phyloP scores from a whole-genome alignment of 37 sponge, comb jelly and placozoan species.

The Halisarca cf. caerulea region DNA sequence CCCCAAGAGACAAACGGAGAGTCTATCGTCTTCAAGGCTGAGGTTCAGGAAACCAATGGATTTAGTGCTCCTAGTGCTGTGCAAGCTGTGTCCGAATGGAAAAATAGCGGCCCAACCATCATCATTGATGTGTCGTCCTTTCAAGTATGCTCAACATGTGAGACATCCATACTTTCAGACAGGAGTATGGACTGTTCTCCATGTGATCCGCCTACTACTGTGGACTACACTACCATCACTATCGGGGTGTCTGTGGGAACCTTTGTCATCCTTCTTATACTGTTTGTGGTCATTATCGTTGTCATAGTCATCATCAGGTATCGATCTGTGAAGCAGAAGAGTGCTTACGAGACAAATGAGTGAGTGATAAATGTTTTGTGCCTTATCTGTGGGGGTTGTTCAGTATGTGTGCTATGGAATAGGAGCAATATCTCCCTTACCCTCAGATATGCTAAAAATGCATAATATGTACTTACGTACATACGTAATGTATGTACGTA shows the following conservation, averaged over 20 bases:
- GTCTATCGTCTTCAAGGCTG: neutral
- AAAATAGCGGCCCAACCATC: neutral
- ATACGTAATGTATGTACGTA: neutral
- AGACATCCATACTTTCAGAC: neutral
- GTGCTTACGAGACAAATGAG: constrained; percentile 10
- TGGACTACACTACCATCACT: neutral
- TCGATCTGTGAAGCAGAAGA: neutral
- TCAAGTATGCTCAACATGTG: neutral
- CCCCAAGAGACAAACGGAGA: neutral
- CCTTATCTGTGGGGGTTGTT: too few species aligned
- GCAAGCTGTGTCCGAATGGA: neutral
- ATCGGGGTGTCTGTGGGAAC: neutral
- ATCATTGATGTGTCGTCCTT: neutral
- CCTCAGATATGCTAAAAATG: neutral
- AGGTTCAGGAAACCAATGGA: neutral
- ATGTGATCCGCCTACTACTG: neutral
- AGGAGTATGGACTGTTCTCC: neutral
- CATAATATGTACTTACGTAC: neutral
- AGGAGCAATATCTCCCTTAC: neutral
- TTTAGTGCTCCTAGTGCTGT: neutral
- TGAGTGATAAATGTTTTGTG: too few species aligned
- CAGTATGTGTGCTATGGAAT: too few species aligned
- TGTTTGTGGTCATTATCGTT: neutral
- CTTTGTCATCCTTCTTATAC: neutral
- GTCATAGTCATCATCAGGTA: neutral